A percentile compares a stretch with the other conserved stretches of the same genome.
Evolutionary conservation across 2,797 vertebrate genomes (phyloP).

Genomic region (Dipus sagitta): DNA sequence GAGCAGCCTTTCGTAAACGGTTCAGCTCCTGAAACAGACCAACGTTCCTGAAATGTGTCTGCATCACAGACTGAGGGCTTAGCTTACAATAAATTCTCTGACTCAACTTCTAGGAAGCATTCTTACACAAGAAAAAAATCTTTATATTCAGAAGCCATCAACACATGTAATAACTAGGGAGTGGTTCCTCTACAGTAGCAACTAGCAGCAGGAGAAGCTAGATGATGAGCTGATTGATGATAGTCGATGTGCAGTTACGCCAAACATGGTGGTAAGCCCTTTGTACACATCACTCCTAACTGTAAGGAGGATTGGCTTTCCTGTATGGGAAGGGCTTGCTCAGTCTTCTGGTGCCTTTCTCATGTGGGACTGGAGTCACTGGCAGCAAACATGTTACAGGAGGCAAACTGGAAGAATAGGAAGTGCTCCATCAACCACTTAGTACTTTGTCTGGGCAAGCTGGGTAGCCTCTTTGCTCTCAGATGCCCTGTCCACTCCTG

Average conservation of each 20-base stretch:
- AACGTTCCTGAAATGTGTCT: neutral
- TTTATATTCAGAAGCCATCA: neutral
- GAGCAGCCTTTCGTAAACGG: slow-evolving; percentile 95
- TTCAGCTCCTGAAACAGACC: slow-evolving; percentile 94
- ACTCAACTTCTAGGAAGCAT: neutral
- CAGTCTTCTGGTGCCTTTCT: neutral
- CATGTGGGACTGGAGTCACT: neutral
- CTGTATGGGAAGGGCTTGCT: neutral
- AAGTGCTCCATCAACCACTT: neutral
- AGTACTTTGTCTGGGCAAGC: neutral
- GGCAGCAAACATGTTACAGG: neutral
- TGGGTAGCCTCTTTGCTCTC: neutral
- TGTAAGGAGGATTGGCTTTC: neutral
- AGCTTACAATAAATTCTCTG: neutral
- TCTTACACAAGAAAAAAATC: neutral
- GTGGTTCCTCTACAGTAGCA: neutral
- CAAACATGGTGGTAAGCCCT: neutral
- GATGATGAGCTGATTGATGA: neutral
- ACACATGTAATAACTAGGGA: neutral
- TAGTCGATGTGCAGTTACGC: neutral
- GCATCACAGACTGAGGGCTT: neutral
- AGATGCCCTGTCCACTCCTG: neutral
- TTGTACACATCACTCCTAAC: neutral
- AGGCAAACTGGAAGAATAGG: neutral
- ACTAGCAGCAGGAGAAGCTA: neutral